Evolutionary conservation across 2,797 vertebrate genomes (phyloP).

Genomic region (Morelia viridis): DNA sequence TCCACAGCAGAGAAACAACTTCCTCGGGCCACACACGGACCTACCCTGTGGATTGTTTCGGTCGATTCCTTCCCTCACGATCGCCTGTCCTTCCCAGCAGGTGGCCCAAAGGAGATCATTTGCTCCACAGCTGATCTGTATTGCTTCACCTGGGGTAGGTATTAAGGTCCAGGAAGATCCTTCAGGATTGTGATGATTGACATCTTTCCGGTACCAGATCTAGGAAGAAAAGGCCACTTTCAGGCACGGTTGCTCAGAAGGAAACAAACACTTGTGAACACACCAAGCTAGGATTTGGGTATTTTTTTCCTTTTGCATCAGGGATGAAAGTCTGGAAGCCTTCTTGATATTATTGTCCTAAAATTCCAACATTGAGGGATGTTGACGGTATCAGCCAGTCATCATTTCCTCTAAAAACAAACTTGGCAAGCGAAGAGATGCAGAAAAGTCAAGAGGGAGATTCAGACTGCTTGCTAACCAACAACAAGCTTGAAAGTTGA

Average conservation of each 20-base stretch:
- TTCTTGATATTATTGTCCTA: neutral
- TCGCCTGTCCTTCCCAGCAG: slow-evolving; percentile 94
- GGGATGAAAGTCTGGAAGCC: neutral
- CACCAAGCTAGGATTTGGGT: no score
- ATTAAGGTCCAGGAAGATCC: slow-evolving; percentile 87
- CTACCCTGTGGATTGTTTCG: slow-evolving; percentile 89
- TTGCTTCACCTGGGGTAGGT: slow-evolving; percentile 85
- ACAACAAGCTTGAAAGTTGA: no score
- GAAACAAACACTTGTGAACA: no score
- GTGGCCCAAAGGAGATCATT: slow-evolving; percentile 93
- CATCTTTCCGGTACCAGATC: slow-evolving; percentile 92
- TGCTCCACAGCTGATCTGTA: slow-evolving; percentile 96
- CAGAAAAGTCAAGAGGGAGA: neutral
- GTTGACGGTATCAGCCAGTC: neutral
- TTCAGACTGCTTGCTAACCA: no score
- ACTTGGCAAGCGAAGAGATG: no score
- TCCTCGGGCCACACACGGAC: neutral
- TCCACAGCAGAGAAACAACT: neutral
- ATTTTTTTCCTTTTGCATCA: neutral
- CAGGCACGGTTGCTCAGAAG: neutral
- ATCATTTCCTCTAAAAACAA: neutral
- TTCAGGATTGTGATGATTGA: slow-evolving; percentile 89
- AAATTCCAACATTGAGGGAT: neutral
- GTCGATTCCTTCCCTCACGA: slow-evolving; percentile 90
- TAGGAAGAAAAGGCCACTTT: slow-evolving; percentile 53